phyloP scores from a whole-genome alignment of 2,888 invertebrate species.

The Lissonota sp. region DNA sequence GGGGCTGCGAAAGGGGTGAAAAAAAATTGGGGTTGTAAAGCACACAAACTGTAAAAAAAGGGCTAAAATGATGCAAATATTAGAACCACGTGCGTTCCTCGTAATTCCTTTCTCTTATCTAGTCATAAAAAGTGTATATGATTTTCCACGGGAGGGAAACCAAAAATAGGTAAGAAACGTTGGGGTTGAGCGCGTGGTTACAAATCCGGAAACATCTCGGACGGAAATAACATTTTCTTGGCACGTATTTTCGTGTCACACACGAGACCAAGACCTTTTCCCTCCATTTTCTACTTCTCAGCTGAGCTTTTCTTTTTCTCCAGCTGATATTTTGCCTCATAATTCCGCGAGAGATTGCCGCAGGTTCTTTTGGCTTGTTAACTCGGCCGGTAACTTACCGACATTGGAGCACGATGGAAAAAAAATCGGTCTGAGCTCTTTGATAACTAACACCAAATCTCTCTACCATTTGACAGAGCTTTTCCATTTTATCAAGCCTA shows the following conservation, averaged over 20 bases:
- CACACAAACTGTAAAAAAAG: conserved; percentile 7
- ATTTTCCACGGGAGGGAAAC: no score
- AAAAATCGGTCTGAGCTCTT: neutral
- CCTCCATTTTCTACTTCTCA: no score
- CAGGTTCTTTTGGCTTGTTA: no score
- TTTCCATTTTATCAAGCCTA: no score
- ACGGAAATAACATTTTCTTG: conserved; percentile 33
- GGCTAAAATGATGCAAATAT: conserved; percentile 45
- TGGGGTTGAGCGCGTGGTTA: conserved; percentile 9
- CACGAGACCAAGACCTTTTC: neutral
- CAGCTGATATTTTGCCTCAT: neutral
- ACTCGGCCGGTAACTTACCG: no score
- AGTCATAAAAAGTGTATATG: no score
- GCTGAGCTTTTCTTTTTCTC: no score
- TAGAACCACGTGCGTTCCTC: no score
- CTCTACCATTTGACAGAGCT: neutral
- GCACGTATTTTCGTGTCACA: neutral
- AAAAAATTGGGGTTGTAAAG: conserved; percentile 33
- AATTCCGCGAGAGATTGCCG: no score
- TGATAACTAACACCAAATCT: neutral
- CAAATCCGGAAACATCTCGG: conserved; percentile 35
- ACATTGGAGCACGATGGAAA: no score
- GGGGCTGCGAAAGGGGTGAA: conserved; percentile 26
- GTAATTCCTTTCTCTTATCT: no score
- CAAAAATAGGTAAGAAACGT: neutral